Base-by-base conservation (phyloP, 1,140 invertebrate species). In the Grapholita molesta region DNA sequence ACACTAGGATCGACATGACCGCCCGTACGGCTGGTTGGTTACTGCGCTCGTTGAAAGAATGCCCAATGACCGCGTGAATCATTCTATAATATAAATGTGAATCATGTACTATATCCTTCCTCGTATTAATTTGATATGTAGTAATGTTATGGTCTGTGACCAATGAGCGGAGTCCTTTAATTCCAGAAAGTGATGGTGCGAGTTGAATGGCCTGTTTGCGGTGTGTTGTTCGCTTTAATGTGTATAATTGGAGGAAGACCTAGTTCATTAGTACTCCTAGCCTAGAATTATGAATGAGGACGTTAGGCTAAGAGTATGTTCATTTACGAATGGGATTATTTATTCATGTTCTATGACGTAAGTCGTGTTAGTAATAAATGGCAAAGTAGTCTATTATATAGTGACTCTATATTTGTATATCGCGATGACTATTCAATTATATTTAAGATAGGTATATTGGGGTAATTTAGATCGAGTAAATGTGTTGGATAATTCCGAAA, bases 31-130 rank as follows among this genome's bases (percentile, higher is more conserved):
- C 73, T 76, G 72, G 74, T 75, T 76, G 68, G 76, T 80, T 76
- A 85, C 80, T 83, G 79, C 73, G 78, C 73, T 79, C 78, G 79
- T 82, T 80, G 76, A 85, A 79, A 84, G 82, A 76, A 79, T 80
- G 75, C 77, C 83, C 74, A 85, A 82, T 79, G 82, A 75, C 71
- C 75, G 68, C 70, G 78, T 90, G 88, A 90, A 77, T 90, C 88
- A 90, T 87, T 61, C 76, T 79, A 72, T 77, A 78, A 77, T 83
- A 79, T 84, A 82, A 85, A 82, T 88, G 78, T 89, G 85, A 88
- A 79, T 90, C 86, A 88, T 82, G 68, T 76, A 76, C 70, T 67
- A 72, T 76, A 79, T 79, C 78, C 79, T 79, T 81, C 80, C 78
- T 78, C 72, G 72, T 77, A 70, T 70, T 68, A 72, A 69, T 72